phyloP scores from a whole-genome alignment of 37 sponge, comb jelly and placozoan genomes.

The Petrosia ficiformis region DNA sequence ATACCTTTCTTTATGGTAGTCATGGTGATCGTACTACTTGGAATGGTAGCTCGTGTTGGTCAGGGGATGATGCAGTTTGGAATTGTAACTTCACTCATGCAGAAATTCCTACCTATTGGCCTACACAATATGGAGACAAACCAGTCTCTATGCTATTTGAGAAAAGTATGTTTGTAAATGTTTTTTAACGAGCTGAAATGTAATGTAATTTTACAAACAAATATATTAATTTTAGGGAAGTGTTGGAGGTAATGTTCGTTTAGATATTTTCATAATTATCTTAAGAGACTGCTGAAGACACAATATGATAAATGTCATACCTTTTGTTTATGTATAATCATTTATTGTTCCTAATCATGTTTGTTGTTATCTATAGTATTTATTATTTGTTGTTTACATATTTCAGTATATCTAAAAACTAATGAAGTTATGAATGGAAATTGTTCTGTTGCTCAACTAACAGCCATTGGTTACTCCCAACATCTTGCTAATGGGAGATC shows the following conservation, averaged over 20 bases:
- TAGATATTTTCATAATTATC: too few species aligned
- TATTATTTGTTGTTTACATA: too few species aligned
- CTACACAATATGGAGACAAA: slow-evolving; percentile 23
- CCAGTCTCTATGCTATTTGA: not conserved
- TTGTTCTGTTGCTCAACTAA: slow-evolving; percentile 49
- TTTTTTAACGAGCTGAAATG: not conserved
- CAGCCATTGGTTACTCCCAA: slow-evolving; percentile 46
- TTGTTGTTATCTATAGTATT: too few species aligned
- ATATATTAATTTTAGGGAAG: too few species aligned
- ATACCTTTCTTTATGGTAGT: not conserved
- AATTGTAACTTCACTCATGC: slow-evolving; percentile 23
- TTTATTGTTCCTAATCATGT: too few species aligned
- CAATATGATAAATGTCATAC: too few species aligned
- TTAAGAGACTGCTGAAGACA: too few species aligned
- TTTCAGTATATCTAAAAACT: slow-evolving; percentile 15
- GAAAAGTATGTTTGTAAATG: not conserved
- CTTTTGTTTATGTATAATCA: too few species aligned
- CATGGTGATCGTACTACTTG: slow-evolving; percentile 64
- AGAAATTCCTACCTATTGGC: slow-evolving; percentile 23
- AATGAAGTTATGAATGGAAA: slow-evolving; percentile 25
- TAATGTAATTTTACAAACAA: not conserved
- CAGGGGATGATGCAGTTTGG: slow-evolving; percentile 33
- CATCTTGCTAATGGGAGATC: slow-evolving; percentile 26
- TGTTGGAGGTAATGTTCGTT: too few species aligned
- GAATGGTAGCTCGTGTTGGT: slow-evolving; percentile 36